Evolutionary conservation across 1,140 invertebrate species (phyloP), one percentile per base, ranked within the genome.

Genomic region (Drosophila simulans): DNA sequence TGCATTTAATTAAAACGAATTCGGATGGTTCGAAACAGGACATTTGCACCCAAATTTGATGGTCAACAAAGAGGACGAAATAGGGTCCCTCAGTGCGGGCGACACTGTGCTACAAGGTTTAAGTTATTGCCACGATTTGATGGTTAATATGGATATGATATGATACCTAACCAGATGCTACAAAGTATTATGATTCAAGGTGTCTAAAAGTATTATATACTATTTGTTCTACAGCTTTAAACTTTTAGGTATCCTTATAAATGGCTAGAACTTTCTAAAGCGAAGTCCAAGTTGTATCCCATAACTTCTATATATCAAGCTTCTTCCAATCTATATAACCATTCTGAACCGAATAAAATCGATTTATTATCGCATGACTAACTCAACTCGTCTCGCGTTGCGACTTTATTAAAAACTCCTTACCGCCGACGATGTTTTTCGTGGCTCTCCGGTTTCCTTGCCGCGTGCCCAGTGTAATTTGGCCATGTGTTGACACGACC

Each of bases 401-500:
- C 7, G 51, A 71, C 51, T 70, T 56, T 49, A 70, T 70, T 70
- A 70, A 72, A 63, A 73, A 59, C 35, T 51, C 46, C 69, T 73
- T 54, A 49, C 27, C 37, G 37, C 7, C 48, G 15, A 25, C 35
- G 27, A 54, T 58, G 53, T 45, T 46, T 48, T 49, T 42, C 66
- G 60, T 34, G 68, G 68, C 22, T 52, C 66, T 64, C 39, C 60
- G 39, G 46, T 39, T 52, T 51, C 69, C 54, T 25, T 40, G 10
- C 48, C 60, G 74, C 78, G 68, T 68, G 65, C 31, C 40, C 42
- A 88, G 69, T 79, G 82, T 86, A 82, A 71, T 82, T 86, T 83
- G 75, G 57, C 79, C 78, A 78, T 88, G 83, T 86, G 78, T 86
- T 76, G 82, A 86, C 79, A 88, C 31, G 45, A 65, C 55, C 78